Conservation (phyloP, 2,888 invertebrate genomes). For the Leptopilina drosophilae region DNA sequence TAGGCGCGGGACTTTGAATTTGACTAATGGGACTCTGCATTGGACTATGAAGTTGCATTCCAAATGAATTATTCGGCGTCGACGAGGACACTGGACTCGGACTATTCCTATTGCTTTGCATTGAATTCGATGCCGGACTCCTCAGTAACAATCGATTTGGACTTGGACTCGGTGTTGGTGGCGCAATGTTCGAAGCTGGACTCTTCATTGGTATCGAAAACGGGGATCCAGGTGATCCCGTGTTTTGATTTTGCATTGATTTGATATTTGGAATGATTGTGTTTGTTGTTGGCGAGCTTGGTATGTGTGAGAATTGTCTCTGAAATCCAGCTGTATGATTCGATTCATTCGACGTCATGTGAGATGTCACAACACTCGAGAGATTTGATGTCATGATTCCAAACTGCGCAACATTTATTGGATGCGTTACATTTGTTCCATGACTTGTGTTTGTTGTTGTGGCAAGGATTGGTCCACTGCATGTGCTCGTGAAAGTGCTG, state of each 20-base stretch:
- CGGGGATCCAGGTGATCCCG: constrained; percentile 74
- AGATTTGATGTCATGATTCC: constrained; percentile 73
- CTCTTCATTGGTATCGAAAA: constrained; percentile 75
- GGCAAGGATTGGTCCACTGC: constrained; percentile 69
- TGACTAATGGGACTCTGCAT: constrained; percentile 76
- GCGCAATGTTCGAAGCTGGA: constrained; percentile 75
- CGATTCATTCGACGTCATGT: constrained; percentile 64
- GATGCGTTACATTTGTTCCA: constrained; percentile 66
- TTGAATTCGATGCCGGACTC: constrained; percentile 75
- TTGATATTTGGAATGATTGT: constrained; percentile 65
- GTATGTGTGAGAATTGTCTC: constrained; percentile 67
- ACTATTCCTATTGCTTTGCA: constrained; percentile 73
- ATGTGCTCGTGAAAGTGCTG: constrained; percentile 70
- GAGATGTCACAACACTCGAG: constrained; percentile 67
- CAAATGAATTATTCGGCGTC: constrained; percentile 69
- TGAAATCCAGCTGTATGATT: constrained; percentile 63
- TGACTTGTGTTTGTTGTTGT: constrained; percentile 69
- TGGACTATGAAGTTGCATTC: constrained; percentile 74
- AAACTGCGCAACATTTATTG: constrained; percentile 69
- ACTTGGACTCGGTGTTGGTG: constrained; percentile 75
- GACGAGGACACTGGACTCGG: constrained; percentile 73
- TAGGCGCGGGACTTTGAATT: constrained; percentile 75
- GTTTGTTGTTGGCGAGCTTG: constrained; percentile 41
- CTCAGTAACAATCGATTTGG: constrained; percentile 73
- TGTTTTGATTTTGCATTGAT: constrained; percentile 72